Evolutionary conservation across 2,797 vertebrate genomes (phyloP), one percentile per base, ranked within the genome.

Genomic region (Hipposideros larvatus): DNA sequence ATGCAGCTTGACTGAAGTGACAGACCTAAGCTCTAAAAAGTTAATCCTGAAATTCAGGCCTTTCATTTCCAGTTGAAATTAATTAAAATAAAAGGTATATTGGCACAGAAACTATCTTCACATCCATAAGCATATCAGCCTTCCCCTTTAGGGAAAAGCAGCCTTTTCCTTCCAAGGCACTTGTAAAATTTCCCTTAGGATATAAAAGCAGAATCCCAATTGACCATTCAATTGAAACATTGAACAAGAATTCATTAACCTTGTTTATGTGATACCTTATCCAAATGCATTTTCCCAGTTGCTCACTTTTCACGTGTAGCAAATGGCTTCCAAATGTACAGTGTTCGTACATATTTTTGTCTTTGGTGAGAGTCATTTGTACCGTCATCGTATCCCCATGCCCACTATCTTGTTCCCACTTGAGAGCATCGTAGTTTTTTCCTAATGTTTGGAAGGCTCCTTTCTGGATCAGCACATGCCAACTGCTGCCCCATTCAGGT

Each of bases 141-240:
- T 77, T 71, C 16, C 46, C 43, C 11, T 90, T 46, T 41, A 87
- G 77, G 31, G 57, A 91, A 73, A 85, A 11, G 22, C 34, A 95
- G 34, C 2, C 3, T 74, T 26, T 78, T 91, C 89, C n/a, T 90
- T 65, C 41, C 19, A 95, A 10, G 34, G 15, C 26, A 41, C 37
- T 95, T 85, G 11, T 57, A 92, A 83, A 94, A 85, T 90, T 65
- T 95, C 73, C 63, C 48, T 80, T 73, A 73, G 43, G 26, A 71
- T 80, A 75, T 46, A 41, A 85, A 82, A 86, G 68, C 1, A 86
- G 55, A 75, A 87, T 90, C 5, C 4, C 48, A 65, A n/a, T 2
- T 61, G 21, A 80, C 46, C 8, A 37, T 80, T 74, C 34, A 31
- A n/a, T n/a, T 85, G 18, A 22, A 82, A 92, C 31, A 10, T 22